Conservation (phyloP, 2,797 vertebrate species). For the Microctenopoma lineatum region DNA sequence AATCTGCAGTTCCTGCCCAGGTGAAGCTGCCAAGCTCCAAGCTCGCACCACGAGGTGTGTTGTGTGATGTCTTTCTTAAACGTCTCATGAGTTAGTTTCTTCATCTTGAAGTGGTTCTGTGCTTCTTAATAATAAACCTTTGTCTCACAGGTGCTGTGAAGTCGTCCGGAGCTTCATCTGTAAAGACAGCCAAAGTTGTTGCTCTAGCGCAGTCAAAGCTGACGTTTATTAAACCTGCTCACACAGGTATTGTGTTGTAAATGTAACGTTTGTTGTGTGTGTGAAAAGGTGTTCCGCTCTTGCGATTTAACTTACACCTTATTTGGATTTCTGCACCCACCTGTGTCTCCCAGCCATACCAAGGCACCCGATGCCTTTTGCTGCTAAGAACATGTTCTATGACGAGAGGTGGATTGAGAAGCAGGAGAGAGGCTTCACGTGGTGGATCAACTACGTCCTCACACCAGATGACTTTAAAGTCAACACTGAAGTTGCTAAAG, state of each 20-base stretch:
- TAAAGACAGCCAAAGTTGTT: conserved; percentile 77
- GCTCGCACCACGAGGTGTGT: conserved; percentile 59
- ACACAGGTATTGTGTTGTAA: conserved; percentile 83
- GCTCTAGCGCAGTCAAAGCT: conserved; percentile 89
- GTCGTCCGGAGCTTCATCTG: conserved; percentile 60
- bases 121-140: not conserved
- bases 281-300: not conserved
- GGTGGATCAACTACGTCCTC: conserved; percentile 97
- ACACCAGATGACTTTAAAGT: conserved; percentile 95
- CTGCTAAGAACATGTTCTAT: conserved; percentile 97
- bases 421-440: conserved; percentile 93
- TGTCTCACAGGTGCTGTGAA: conserved; percentile 59
- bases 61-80: not conserved
- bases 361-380: conserved; percentile 95
- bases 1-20: conserved; percentile 41
- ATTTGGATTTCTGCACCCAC: not conserved
- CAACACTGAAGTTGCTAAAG: conserved; percentile 87
- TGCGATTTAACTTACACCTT: not conserved
- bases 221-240: conserved; percentile 87
- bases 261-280: accelerated
- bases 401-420: conserved; percentile 98
- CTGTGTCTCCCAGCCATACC: conserved; percentile 84
- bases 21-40: conserved; percentile 59
- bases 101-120: not conserved
- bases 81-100: not conserved